phyloP scores from a whole-genome alignment of 2,113 vertebrate genomes.

The Balaenoptera acutorostrata region DNA sequence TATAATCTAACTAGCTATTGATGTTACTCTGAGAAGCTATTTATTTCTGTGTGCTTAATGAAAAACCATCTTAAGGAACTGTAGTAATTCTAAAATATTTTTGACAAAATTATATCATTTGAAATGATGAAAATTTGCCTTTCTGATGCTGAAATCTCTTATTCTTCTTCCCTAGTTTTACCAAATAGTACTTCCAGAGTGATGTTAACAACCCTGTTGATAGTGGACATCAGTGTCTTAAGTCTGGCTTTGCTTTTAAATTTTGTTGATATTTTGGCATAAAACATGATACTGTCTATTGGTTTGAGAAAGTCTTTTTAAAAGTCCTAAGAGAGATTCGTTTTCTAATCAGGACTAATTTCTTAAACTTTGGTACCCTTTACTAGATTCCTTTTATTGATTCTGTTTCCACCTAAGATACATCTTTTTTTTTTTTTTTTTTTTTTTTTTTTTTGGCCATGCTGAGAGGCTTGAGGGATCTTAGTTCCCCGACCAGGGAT shows the following conservation, averaged over 20 bases:
- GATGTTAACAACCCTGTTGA: not conserved
- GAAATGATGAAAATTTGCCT: slow-evolving; percentile 10
- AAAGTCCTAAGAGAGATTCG: not conserved
- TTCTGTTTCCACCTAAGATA: not conserved
- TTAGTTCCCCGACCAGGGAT: not conserved
- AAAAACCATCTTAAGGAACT: not conserved
- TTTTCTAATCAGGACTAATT: not conserved
- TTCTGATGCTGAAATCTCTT: not conserved
- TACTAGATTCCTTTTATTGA: not conserved
- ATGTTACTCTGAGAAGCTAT: not conserved
- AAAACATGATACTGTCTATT: not conserved
- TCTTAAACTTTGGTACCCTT: not conserved
- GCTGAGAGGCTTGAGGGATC: not conserved
- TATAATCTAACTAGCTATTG: not conserved
- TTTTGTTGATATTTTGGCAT: not conserved
- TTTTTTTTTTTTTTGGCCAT: not conserved
- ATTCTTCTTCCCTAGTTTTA: not conserved
- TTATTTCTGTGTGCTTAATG: not conserved
- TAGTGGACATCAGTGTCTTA: not conserved
- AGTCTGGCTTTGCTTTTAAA: not conserved
- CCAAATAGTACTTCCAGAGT: not conserved
- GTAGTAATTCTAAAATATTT: not conserved
- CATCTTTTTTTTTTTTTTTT: not conserved
- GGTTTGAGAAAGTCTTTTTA: not conserved
- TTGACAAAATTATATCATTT: not conserved